These are phyloP conservation scores for Microcebus ravelobensis DNA, from an alignment of 2,113 vertebrate species.

Conservation along the genomic window DNA sequence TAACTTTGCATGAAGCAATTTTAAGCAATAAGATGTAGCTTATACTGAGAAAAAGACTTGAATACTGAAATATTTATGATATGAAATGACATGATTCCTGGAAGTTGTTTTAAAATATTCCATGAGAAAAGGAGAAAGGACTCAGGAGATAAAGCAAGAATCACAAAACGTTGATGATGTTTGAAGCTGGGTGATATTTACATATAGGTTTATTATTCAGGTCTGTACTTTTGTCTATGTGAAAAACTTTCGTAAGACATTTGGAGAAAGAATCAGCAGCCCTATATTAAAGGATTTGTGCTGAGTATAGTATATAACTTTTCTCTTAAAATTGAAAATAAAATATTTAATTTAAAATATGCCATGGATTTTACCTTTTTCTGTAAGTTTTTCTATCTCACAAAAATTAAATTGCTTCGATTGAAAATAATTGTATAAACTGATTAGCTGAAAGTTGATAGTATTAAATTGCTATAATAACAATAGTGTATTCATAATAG, in stretches of 20 bases:
- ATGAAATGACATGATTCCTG: background rate
- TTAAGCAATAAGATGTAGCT: background rate
- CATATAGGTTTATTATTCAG: background rate
- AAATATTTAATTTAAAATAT: background rate
- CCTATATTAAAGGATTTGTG: background rate
- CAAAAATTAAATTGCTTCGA: constrained; percentile 8
- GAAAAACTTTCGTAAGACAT: background rate
- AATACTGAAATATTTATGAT: constrained; percentile 46
- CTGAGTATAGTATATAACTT: background rate
- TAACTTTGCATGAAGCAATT: constrained; percentile 13
- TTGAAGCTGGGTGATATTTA: background rate
- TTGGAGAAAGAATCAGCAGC: constrained; percentile 4
- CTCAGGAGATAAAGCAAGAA: background rate
- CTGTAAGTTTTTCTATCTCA: background rate
- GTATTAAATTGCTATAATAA: background rate
- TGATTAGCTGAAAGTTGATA: background rate
- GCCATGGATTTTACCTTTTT: constrained; percentile 4
- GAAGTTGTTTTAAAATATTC: constrained; percentile 26
- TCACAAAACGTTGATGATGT: background rate
- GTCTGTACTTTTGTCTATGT: constrained; percentile 11
- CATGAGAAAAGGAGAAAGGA: background rate
- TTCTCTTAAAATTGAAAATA: constrained; percentile 18
- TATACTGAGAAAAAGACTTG: background rate
- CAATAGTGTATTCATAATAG: background rate
- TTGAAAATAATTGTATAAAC: background rate